Percentiles rank a stretch among this genome's conserved stretches.
Evolutionary conservation across 2,888 invertebrate species (phyloP).

Genomic region (Drosophila setosimentum): DNA sequence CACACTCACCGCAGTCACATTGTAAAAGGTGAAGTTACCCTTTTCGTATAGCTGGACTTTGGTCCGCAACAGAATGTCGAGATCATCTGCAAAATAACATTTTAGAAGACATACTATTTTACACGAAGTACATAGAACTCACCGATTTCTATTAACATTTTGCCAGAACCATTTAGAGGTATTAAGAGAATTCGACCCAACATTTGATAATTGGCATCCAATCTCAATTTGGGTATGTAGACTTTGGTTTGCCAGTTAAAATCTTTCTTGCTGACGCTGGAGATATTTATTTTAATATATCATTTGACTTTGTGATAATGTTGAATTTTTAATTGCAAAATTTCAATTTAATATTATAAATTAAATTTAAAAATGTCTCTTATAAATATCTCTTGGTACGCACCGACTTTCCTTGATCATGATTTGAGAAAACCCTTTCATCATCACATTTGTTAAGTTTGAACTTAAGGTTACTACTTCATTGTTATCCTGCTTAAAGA

Average conservation of each 20-base stretch:
- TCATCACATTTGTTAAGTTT: slow-evolving; percentile 88
- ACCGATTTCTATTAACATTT: slow-evolving; percentile 90
- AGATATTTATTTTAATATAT: background rate
- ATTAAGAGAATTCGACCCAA: slow-evolving; percentile 89
- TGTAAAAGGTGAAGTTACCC: slow-evolving; percentile 88
- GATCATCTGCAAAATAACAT: slow-evolving; percentile 85
- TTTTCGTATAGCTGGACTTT: slow-evolving; percentile 88
- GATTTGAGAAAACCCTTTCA: slow-evolving; percentile 88
- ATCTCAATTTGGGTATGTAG: slow-evolving; percentile 88
- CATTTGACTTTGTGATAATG: background rate
- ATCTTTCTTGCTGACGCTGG: slow-evolving; percentile 88
- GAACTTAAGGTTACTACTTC: slow-evolving; percentile 90
- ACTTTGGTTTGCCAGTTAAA: slow-evolving; percentile 89
- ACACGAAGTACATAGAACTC: slow-evolving; percentile 35
- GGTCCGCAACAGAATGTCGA: slow-evolving; percentile 88
- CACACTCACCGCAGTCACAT: slow-evolving; percentile 88
- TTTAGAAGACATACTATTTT: background rate
- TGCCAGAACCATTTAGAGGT: slow-evolving; percentile 88
- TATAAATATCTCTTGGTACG: slow-evolving; percentile 64
- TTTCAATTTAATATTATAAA: background rate
- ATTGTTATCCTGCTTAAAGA: slow-evolving; percentile 89
- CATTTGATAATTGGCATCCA: slow-evolving; percentile 89
- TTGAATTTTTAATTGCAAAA: background rate
- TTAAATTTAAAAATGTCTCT: background rate
- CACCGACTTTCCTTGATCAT: slow-evolving; percentile 88